Conservation (phyloP, 2,113 vertebrate genomes). For the Madoqua kirkii region DNA sequence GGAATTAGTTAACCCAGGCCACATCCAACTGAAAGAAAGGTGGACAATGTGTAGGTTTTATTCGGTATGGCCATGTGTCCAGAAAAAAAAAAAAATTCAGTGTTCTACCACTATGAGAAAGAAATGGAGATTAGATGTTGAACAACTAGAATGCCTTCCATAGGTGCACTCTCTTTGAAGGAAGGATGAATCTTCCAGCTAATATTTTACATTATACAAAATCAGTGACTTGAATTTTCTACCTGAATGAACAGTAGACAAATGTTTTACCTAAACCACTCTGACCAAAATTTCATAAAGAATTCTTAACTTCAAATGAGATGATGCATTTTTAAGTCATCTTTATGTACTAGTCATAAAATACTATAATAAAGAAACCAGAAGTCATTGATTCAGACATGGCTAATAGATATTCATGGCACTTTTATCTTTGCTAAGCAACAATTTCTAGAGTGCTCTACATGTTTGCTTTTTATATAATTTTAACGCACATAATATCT, state of each 20-base stretch:
- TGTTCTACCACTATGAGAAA: neutral
- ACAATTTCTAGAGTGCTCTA: constrained; percentile 55
- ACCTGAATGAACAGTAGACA: constrained; percentile 38
- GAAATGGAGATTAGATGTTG: neutral
- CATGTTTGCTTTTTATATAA: constrained; percentile 57
- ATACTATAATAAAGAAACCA: constrained; percentile 35
- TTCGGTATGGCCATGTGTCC: neutral
- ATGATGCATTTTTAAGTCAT: constrained; percentile 38
- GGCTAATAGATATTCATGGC: constrained; percentile 14
- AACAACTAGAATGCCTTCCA: neutral
- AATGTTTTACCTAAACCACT: constrained; percentile 48
- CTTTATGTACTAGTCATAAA: constrained; percentile 49
- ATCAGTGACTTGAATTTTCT: constrained; percentile 36
- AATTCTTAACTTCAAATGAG: constrained; percentile 38
- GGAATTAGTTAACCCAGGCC: neutral
- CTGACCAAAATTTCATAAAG: constrained; percentile 39
- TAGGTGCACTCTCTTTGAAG: neutral
- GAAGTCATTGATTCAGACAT: constrained; percentile 41
- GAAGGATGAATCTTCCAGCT: constrained; percentile 24
- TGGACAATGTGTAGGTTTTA: neutral
- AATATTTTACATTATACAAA: constrained; percentile 35
- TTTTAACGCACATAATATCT: constrained; percentile 58
- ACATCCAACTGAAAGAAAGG: neutral
- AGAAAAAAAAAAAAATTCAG: neutral
- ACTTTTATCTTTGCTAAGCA: constrained; percentile 55